These are phyloP conservation scores for Remorina albescens DNA, from an alignment of 2,797 vertebrate genomes.

Conservation along the genomic window DNA sequence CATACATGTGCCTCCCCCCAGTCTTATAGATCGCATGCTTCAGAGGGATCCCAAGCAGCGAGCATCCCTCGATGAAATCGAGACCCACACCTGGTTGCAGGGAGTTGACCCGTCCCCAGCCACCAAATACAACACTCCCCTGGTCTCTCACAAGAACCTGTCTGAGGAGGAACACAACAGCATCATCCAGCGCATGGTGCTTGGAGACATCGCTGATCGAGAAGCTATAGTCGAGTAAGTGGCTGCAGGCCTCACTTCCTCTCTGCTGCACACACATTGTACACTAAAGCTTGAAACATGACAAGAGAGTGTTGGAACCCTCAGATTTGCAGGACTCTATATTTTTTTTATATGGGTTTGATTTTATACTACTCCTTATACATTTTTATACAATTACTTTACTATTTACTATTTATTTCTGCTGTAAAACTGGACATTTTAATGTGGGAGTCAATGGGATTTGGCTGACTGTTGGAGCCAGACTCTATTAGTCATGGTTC, in stretches of 20 bases:
- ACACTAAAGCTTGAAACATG: too few relatives aligned
- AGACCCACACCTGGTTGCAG: conserved; percentile 94
- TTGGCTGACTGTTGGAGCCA: too few relatives aligned
- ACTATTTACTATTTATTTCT: too few relatives aligned
- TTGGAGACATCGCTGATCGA: conserved; percentile 95
- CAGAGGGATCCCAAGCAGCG: conserved; percentile 95
- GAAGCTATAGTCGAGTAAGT: conserved; percentile 95
- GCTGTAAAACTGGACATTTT: too few relatives aligned
- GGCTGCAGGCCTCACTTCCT: neutral
- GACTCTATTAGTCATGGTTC: too few relatives aligned
- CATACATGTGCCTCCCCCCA: conserved; percentile 49
- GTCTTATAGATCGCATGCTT: conserved; percentile 96
- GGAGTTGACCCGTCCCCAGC: conserved; percentile 98
- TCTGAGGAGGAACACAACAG: conserved; percentile 98
- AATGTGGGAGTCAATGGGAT: too few relatives aligned
- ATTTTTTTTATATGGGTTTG: too few relatives aligned
- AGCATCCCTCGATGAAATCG: conserved; percentile 96
- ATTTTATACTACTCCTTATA: too few relatives aligned
- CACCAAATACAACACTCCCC: conserved; percentile 95
- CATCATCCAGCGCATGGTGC: conserved; percentile 98
- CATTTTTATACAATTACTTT: too few relatives aligned
- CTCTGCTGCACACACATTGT: too few relatives aligned
- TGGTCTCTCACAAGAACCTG: conserved; percentile 97
- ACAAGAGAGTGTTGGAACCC: too few relatives aligned
- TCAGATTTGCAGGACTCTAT: too few relatives aligned